These are phyloP conservation scores for Aurelia coerulea DNA, from an alignment of 30 jellyfish, hydroid and myxozoan species.

Conservation along the genomic window DNA sequence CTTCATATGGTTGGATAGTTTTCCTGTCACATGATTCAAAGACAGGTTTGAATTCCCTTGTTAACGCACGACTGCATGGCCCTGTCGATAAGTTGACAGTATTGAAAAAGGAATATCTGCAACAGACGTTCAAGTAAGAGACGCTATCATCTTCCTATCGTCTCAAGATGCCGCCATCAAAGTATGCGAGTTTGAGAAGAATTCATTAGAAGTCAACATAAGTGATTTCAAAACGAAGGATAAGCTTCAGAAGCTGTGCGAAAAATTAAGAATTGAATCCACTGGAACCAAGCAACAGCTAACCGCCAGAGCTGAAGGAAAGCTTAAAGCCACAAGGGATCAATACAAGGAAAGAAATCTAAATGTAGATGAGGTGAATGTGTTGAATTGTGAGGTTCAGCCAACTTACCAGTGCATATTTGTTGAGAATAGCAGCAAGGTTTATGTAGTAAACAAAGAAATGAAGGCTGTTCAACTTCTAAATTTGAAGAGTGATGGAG, in stretches of 20 bases:
- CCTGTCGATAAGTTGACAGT: conserved; percentile 19
- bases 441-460: not conserved
- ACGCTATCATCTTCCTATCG: conserved; percentile 4
- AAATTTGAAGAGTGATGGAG: conserved; percentile 4
- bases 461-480: not conserved
- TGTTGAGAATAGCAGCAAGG: conserved; percentile 8
- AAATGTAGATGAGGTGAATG: not conserved
- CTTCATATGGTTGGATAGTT: conserved; percentile 27
- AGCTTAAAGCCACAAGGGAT: not conserved
- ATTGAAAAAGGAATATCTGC: not conserved
- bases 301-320: conserved; percentile 1
- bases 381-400: not conserved
- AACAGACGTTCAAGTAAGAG: not conserved
- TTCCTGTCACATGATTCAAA: conserved; percentile 8
- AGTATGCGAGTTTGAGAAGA: not conserved
- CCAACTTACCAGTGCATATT: not conserved
- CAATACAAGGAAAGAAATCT: conserved; percentile 2
- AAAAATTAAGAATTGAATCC: not conserved
- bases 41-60: not conserved
- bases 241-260: conserved; percentile 3
- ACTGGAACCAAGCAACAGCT: conserved; percentile 18
- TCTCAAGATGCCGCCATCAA: not conserved
- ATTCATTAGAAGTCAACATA: not conserved
- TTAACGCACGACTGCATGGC: conserved; percentile 17
- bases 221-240: not conserved